Conservation (phyloP, 2,797 vertebrate species). For the Premnoplex brunnescens region DNA sequence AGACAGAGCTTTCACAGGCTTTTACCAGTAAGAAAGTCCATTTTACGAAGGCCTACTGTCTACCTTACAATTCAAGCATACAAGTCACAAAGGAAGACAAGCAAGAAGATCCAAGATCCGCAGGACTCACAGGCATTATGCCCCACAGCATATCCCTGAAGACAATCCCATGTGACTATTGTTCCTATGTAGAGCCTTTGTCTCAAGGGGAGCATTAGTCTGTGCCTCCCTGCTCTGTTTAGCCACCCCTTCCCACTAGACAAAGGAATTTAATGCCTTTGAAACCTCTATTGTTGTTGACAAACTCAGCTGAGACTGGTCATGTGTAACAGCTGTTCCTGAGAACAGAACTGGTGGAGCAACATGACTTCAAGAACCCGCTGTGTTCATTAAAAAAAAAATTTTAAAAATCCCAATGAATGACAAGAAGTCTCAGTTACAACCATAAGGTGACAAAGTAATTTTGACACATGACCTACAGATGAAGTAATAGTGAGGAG, state of each 20-base stretch:
- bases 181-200: neutral
- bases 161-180: neutral
- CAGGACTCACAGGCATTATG: neutral
- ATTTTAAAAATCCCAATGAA: neutral
- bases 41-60: neutral
- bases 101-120: neutral
- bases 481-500: neutral
- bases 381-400: neutral
- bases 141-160: neutral
- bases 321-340: neutral
- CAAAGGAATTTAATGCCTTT: slow-evolving; percentile 27
- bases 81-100: neutral
- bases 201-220: neutral
- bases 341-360: neutral
- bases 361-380: neutral
- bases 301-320: slow-evolving; percentile 25
- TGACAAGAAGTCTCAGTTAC: neutral
- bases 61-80: neutral
- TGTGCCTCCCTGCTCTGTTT: neutral
- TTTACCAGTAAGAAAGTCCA: neutral
- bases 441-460: neutral
- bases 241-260: neutral
- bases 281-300: neutral
- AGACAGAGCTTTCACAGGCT: neutral
- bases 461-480: neutral